These are phyloP conservation scores for Lacanobia oleracea DNA, from an alignment of 2,888 invertebrate species.

Conservation along the genomic window DNA sequence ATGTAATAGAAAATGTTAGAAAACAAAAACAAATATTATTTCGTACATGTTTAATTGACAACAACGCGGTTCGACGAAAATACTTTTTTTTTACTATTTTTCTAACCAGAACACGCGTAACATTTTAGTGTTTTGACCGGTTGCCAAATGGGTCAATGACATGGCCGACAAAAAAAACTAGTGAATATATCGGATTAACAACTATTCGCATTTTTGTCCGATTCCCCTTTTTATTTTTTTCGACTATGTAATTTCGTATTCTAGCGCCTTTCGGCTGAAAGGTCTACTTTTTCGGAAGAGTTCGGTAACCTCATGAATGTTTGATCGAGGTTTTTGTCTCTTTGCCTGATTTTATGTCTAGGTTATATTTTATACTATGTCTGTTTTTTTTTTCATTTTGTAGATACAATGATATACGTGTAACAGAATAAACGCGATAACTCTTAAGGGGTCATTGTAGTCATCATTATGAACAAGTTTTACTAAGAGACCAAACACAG, in stretches of 20 bases:
- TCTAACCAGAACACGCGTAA: conserved; percentile 71
- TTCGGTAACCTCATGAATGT: conserved; percentile 48
- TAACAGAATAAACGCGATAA: no score
- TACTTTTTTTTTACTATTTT: conserved; percentile 60
- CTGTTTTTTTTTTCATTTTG: not conserved
- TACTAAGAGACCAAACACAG: no score
- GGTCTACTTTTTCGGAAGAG: conserved; percentile 27
- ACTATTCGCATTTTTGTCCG: conserved; percentile 54
- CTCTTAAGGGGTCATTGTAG: no score
- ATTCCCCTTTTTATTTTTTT: conserved; percentile 40
- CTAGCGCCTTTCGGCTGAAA: conserved; percentile 12
- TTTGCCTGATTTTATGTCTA: conserved; percentile 23
- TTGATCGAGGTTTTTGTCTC: conserved; percentile 21
- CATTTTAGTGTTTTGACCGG: conserved; percentile 71
- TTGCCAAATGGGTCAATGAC: conserved; percentile 84
- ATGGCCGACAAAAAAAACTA: conserved; percentile 68
- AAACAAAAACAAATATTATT: not conserved
- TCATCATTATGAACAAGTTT: no score
- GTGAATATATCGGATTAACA: conserved; percentile 69
- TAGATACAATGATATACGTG: no score
- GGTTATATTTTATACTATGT: conserved; percentile 13
- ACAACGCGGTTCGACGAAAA: conserved; percentile 36
- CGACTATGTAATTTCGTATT: conserved; percentile 39
- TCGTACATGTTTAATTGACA: conserved; percentile 47
- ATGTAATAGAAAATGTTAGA: not conserved